Base-by-base conservation (phyloP, 2,888 invertebrate species). In the Coenonympha arcania region DNA sequence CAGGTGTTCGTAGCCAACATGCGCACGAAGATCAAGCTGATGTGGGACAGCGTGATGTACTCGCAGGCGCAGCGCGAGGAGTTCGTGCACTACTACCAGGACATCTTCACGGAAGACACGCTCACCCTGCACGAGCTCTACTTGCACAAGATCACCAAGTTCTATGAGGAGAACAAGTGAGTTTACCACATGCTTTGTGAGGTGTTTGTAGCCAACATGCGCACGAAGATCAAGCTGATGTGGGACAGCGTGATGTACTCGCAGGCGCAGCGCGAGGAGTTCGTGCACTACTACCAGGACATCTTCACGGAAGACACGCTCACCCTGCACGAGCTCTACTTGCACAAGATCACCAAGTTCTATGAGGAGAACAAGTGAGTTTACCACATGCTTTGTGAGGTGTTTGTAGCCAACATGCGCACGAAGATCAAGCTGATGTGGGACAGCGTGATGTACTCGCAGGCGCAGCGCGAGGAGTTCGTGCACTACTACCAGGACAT, bases 201-300 rank as follows among this genome's bases (percentile, higher is more conserved):
- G n/a, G n/a, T n/a, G n/a, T n/a, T n/a, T n/a, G n/a, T 95, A 16
- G 87, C 88, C 0, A 90, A 92, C 65, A 80, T 93, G 1, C 89
- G 95, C 16, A 78, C 84, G 0, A 93, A 96, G 68, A 88, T 96
- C 28, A 75, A 82, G 46, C 75, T 88, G 6, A 89, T 92, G 84
- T 96, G 96, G 95, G 89, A 93, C 49, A 89, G 89, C 55, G 92
- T 94, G 43, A 90, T 93, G 72, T 93, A 90, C 64, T 88, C 91
- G 1, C 87, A 88, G 28, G 68, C 77, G 1, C 89, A 93, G 57
- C 86, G 89, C 5, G 85, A 87, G 13, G 81, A 88, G 51, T 94
- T 93, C 66, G 71, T 87, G 0, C 89, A 90, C 55, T 92, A 90
- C 64, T 82, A 87, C 62, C 88, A 89, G 61, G 90, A 92, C 33